Percentiles rank a stretch among this genome's conserved stretches.
Evolutionary conservation across 2,888 invertebrate species (phyloP).

Genomic region (Neoitamus cyanurus): DNA sequence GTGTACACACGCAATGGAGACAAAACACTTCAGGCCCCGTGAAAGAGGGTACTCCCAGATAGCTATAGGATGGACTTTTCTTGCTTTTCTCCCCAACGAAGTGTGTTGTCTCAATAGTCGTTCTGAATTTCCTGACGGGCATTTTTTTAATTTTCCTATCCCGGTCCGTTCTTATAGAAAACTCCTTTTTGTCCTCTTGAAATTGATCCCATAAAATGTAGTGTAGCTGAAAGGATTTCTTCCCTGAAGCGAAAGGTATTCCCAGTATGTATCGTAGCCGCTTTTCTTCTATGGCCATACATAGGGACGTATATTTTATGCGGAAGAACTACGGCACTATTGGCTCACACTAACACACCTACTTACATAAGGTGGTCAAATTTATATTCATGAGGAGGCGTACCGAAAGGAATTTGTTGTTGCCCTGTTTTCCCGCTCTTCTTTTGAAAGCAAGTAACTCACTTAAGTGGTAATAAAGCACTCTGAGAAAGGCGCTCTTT

Average conservation of each 20-base stretch:
- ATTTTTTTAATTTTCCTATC: constrained; percentile 15
- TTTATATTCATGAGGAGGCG: constrained; percentile 1
- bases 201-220: constrained; percentile 13
- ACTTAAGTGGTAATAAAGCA: constrained; percentile 5
- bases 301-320: neutral
- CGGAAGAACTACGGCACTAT: neutral
- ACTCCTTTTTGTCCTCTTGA: constrained; percentile 8
- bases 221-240: neutral
- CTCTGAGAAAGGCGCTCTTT: neutral
- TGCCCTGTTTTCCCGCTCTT: neutral
- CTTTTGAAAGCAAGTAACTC: neutral
- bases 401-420: neutral
- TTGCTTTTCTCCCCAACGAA: neutral
- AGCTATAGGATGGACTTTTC: neutral
- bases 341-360: neutral
- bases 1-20: constrained; percentile 1
- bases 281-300: neutral
- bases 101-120: constrained; percentile 1
- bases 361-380: neutral
- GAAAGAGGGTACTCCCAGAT: neutral
- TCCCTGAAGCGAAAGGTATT: neutral
- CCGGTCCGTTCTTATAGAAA: constrained; percentile 10
- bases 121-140: constrained; percentile 5
- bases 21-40: neutral
- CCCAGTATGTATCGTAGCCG: neutral